Base-by-base conservation (phyloP, 2,888 invertebrate genomes). In the Keiferia lycopersicella region DNA sequence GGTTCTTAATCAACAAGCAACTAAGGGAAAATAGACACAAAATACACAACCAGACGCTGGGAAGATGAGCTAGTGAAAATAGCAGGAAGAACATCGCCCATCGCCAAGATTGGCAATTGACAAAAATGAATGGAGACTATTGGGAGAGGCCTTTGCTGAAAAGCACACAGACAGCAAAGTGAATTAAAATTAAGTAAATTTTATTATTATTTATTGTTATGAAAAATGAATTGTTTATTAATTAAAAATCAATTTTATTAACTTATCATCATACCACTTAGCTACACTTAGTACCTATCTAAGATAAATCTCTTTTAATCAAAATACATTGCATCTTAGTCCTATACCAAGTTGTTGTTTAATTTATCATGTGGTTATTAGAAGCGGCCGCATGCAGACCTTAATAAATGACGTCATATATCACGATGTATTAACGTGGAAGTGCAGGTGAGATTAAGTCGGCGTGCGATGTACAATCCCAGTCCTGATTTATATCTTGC, bases 391-490 rank as follows among this genome's bases (percentile, higher is more conserved):
- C 50, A 48, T 60, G 61, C 53, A 39, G 22, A 22, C 53, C 22
- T 67, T 84, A 83, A 84, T 80, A 86, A 82, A 86, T 80, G 82
- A 81, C 77, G 77, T 77, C 74, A 86, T 87, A 85, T 81, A 86
- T 86, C 84, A 86, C 80, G 76, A 78, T 78, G 83, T 83, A 84
- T 83, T 84, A 83, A 80, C 69, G 71, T 65, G 71, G 66, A 66
- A 69, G 66, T 74, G 74, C 76, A 77, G 75, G 76, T 76, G 81
- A 83, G 83, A 83, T 84, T 84, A 84, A 79, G 81, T 76, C 71
- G 76, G 70, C 71, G 69, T 73, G 74, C 76, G 73, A 76, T 77
- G 75, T 79, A 72, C 79, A 78, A 80, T 77, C 73, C 77, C 67
- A 64, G 70, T 67, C 73, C 73, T 84, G 84, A 84, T 83, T 84